Evolutionary conservation across 2,888 invertebrate genomes (phyloP).

Genomic region (Quadriops clusia): DNA sequence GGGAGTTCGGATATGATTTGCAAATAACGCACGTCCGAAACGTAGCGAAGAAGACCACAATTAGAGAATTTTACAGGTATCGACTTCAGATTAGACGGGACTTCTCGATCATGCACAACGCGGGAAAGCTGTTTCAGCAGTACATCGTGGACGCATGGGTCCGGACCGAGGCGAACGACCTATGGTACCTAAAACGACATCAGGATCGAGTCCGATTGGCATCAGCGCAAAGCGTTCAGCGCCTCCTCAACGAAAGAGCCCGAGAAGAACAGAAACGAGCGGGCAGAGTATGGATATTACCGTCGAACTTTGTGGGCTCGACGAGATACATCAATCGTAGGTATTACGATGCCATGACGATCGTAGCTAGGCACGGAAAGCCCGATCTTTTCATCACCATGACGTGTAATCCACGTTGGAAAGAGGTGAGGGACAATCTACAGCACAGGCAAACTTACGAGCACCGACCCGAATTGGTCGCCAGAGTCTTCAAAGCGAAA

Average conservation of each 20-base stretch:
- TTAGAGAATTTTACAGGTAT: constrained; percentile 7
- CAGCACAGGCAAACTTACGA: constrained; percentile 18
- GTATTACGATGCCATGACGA: constrained; percentile 35
- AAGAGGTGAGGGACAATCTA: constrained; percentile 28
- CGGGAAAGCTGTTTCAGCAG: constrained; percentile 13
- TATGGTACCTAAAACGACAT: constrained; percentile 6
- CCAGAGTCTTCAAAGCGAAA: constrained; percentile 14
- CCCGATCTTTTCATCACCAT: constrained; percentile 32
- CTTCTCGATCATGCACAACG: constrained; percentile 6
- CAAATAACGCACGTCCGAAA: background rate
- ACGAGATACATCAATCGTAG: constrained; percentile 28
- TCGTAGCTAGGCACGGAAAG: constrained; percentile 30
- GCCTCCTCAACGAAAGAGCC: constrained; percentile 20
- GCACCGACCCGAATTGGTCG: constrained; percentile 29
- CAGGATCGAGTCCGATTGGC: constrained; percentile 9
- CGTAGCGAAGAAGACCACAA: constrained; percentile 2
- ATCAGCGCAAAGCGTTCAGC: constrained; percentile 15
- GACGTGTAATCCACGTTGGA: constrained; percentile 35
- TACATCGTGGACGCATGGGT: constrained; percentile 9
- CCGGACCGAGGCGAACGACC: constrained; percentile 6
- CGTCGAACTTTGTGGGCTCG: constrained; percentile 12
- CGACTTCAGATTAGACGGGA: constrained; percentile 2
- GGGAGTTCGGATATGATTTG: constrained; percentile 10
- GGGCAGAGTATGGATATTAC: constrained; percentile 22
- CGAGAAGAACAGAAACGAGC: constrained; percentile 13